phyloP scores from a whole-genome alignment of 35 echinoderm and acorn worm species.

The Lytechinus variegatus region DNA sequence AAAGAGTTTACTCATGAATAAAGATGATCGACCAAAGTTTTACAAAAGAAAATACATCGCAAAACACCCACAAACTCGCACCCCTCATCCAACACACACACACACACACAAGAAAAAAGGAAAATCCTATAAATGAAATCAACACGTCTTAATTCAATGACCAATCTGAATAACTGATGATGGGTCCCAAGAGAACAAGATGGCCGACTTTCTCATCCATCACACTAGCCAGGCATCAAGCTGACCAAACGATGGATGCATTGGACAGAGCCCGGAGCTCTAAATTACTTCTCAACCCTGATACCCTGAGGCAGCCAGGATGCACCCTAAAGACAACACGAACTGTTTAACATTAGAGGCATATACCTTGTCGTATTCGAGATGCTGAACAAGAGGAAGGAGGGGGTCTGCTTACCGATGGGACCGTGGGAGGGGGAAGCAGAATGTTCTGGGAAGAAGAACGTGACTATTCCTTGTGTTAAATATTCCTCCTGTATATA shows the following conservation, averaged over 20 bases:
- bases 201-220: background rate
- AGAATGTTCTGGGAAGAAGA: background rate
- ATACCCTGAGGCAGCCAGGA: background rate
- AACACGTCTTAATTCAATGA: conserved; percentile 13
- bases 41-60: too few species aligned
- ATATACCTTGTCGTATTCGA: background rate
- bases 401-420: background rate
- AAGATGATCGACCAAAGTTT: too few species aligned
- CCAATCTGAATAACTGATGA: background rate
- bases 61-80: too few species aligned
- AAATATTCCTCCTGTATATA: too few species aligned
- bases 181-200: background rate
- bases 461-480: background rate
- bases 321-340: background rate
- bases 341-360: background rate
- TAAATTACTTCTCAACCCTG: background rate
- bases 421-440: background rate
- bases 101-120: too few species aligned
- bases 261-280: background rate
- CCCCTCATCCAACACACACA: too few species aligned
- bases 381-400: background rate
- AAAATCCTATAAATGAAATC: background rate
- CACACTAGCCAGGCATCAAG: background rate
- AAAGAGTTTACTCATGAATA: too few species aligned
- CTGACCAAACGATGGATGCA: background rate